Evolutionary conservation across 2,113 vertebrate genomes (phyloP).

Genomic region (Tapirus terrestris): DNA sequence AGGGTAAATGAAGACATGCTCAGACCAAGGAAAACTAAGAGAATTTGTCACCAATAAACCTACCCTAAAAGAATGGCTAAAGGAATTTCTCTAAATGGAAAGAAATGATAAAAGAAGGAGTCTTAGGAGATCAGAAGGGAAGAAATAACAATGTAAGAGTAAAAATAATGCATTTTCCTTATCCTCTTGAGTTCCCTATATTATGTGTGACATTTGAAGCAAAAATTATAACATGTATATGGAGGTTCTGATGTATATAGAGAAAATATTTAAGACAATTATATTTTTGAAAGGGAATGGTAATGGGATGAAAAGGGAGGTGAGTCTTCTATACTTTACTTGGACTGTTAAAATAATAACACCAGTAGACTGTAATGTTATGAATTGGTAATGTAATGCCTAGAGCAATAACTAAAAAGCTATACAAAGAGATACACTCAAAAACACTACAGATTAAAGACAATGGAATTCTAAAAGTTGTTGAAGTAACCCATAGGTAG

Average conservation of each 20-base stretch:
- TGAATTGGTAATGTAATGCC: neutral
- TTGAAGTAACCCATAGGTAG: neutral
- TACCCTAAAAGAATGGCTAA: neutral
- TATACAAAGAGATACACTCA: neutral
- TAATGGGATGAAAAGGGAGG: neutral
- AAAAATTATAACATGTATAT: neutral
- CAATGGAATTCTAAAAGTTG: neutral
- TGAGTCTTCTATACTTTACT: neutral
- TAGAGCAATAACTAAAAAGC: neutral
- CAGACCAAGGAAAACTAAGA: neutral
- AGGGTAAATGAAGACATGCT: neutral
- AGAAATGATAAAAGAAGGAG: neutral
- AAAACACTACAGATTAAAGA: neutral
- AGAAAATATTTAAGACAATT: neutral
- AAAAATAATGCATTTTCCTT: neutral
- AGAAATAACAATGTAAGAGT: neutral
- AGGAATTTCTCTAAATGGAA: neutral
- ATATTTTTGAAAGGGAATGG: neutral
- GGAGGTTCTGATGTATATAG: neutral
- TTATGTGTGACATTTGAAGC: neutral
- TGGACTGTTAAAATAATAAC: neutral
- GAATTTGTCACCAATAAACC: neutral
- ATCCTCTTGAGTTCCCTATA: neutral
- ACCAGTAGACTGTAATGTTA: neutral
- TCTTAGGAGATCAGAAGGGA: neutral